Evolutionary conservation across 2,113 vertebrate genomes (phyloP).

Genomic region (Hystrix brachyura): DNA sequence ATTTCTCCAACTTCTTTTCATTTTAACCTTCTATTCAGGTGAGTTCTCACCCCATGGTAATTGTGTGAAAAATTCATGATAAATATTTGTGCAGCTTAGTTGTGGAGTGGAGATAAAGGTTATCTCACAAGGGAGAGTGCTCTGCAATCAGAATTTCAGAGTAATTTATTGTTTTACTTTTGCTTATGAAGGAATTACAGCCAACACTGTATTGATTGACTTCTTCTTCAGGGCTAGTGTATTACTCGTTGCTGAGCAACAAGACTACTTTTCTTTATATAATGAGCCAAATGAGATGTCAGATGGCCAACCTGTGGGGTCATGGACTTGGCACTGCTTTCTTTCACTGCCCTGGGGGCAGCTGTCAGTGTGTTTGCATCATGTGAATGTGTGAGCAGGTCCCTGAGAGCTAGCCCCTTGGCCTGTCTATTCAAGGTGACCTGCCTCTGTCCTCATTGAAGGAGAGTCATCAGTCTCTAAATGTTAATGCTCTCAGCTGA

Average conservation of each 20-base stretch:
- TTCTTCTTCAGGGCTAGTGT: slow-evolving; percentile 39
- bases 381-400: neutral
- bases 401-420: neutral
- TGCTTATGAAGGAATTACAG: slow-evolving; percentile 77
- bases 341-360: neutral
- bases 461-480: neutral
- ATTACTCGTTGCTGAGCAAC: slow-evolving; percentile 80
- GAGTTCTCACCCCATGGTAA: slow-evolving; percentile 72
- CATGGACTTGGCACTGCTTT: neutral
- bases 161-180: slow-evolving; percentile 83
- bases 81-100: slow-evolving; percentile 83
- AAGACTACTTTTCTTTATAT: slow-evolving; percentile 64
- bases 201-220: slow-evolving; percentile 70
- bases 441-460: neutral
- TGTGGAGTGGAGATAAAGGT: slow-evolving; percentile 79
- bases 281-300: slow-evolving; percentile 62
- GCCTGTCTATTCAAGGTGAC: neutral
- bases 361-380: neutral
- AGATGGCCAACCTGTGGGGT: neutral
- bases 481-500: neutral
- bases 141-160: slow-evolving; percentile 71
- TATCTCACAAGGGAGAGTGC: slow-evolving; percentile 66
- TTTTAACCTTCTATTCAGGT: slow-evolving; percentile 80
- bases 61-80: slow-evolving; percentile 79
- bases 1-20: slow-evolving; percentile 73